Evolutionary conservation across 2,797 vertebrate genomes (phyloP), one percentile per base, ranked within the genome.

Genomic region (Dallia pectoralis): DNA sequence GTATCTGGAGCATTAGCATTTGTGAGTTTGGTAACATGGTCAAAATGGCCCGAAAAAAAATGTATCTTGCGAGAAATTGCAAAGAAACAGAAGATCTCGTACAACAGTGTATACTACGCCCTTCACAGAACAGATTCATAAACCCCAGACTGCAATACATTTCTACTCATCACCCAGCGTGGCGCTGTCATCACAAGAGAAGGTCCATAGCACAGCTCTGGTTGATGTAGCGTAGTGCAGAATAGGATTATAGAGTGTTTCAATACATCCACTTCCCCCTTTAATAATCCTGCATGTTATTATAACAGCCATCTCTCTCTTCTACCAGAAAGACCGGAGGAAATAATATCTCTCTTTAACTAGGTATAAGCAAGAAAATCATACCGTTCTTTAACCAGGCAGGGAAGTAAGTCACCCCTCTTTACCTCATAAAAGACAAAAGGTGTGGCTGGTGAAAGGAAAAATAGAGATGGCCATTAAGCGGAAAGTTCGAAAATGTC

Each of bases 241-340:
- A 22, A 72, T 69, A 77, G 73, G 80, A 84, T 89, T 87, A 88
- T 81, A 87, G 87, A 77, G 74, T 77, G 69, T 73, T 81, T 80
- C 69, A 79, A 74, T 53, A 68, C 70, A 67, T 80, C 72, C 19
- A 4, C 75, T 78, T 67, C 78, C 79, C 85, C 81, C 86, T 90
- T 80, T 89, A 90, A 88, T 89, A 89, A 84, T 74, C 44, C 49
- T 53, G 67, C 85, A 87, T 91, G 90, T 90, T 84, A 91, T 90
- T 91, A 88, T 78, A 76, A 79, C 87, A 87, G 80, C 87, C 85
- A 80, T 84, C 78, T 81, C 84, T 72, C 74, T 82, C 79, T 87
- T 85, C 77, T 84, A 72, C 40, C 66, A 76, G 84, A 83, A 84
- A 85, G 40, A 12, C 40, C 40, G 14, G 40, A 44, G 40, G 40